Evolutionary conservation across 2,888 invertebrate genomes (phyloP).

Genomic region (Cynaeus angustus): DNA sequence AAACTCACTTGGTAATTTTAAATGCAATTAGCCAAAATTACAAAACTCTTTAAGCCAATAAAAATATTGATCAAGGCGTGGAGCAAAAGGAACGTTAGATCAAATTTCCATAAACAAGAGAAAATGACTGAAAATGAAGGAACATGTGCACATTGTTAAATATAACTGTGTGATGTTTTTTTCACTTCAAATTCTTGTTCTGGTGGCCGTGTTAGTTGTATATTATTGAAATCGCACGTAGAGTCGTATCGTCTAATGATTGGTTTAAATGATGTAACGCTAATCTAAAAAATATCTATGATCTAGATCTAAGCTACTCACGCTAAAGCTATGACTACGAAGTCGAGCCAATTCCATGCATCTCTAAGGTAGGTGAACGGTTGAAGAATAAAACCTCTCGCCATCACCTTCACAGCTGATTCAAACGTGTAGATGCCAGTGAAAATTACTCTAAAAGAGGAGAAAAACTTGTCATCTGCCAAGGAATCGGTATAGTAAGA

Average conservation of each 20-base stretch:
- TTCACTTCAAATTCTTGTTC: background rate
- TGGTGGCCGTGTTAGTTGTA: background rate
- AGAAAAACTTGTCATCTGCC: slow-evolving; percentile 7
- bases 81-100: slow-evolving; percentile 59
- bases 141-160: slow-evolving; percentile 12
- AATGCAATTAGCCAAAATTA: slow-evolving; percentile 61
- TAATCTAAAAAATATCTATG: slow-evolving; percentile 42
- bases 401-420: slow-evolving; percentile 99
- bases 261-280: slow-evolving; percentile 9
- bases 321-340: slow-evolving; percentile 99
- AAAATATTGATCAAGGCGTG: slow-evolving; percentile 59
- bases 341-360: slow-evolving; percentile 99
- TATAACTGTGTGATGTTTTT: background rate
- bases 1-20: slow-evolving; percentile 66
- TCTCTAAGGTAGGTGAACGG: slow-evolving; percentile 99
- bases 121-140: slow-evolving; percentile 28
- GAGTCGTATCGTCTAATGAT: background rate
- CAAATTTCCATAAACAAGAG: slow-evolving; percentile 27
- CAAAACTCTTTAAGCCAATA: slow-evolving; percentile 63
- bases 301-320: slow-evolving; percentile 84
- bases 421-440: slow-evolving; percentile 99
- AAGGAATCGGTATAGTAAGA: slow-evolving; percentile 66
- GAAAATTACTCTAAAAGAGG: slow-evolving; percentile 94
- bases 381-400: slow-evolving; percentile 99
- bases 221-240: background rate